phyloP scores from a whole-genome alignment of 2,113 vertebrate species.

The Lagopus muta region DNA sequence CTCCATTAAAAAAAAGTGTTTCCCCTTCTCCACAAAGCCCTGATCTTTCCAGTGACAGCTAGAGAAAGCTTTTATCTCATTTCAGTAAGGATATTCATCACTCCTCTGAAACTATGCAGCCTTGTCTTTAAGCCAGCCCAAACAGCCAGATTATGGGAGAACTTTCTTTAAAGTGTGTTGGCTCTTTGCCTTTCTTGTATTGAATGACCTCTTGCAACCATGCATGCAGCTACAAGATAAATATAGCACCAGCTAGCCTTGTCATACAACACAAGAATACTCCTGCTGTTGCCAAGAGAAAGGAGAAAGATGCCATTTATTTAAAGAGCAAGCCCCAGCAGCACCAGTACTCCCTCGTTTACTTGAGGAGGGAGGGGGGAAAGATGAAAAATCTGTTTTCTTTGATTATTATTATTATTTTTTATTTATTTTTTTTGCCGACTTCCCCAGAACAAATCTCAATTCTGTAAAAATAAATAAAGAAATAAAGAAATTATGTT shows the following conservation, averaged over 20 bases:
- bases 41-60: background rate
- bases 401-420: background rate
- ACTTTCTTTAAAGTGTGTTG: constrained; percentile 50
- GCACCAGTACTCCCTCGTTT: constrained; percentile 43
- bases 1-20: constrained; percentile 32
- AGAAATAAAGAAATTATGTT: background rate
- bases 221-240: constrained; percentile 67
- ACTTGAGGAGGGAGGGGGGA: background rate
- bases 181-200: constrained; percentile 58
- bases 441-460: constrained; percentile 44
- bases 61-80: constrained; percentile 13
- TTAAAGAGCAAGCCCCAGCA: constrained; percentile 53
- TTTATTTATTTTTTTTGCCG: too few species aligned
- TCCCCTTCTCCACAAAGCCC: background rate
- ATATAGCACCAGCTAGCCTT: constrained; percentile 67
- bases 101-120: constrained; percentile 1
- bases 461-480: constrained; percentile 7
- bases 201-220: constrained; percentile 49
- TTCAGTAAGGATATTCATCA: background rate
- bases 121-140: constrained; percentile 33
- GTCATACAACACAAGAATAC: constrained; percentile 73
- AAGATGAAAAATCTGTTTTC: constrained; percentile 19
- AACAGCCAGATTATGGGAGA: constrained; percentile 24
- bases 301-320: constrained; percentile 68
- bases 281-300: constrained; percentile 63